Evolutionary conservation across 2,113 vertebrate genomes (phyloP), one percentile per base, ranked within the genome.

Genomic region (Hippocampus comes): DNA sequence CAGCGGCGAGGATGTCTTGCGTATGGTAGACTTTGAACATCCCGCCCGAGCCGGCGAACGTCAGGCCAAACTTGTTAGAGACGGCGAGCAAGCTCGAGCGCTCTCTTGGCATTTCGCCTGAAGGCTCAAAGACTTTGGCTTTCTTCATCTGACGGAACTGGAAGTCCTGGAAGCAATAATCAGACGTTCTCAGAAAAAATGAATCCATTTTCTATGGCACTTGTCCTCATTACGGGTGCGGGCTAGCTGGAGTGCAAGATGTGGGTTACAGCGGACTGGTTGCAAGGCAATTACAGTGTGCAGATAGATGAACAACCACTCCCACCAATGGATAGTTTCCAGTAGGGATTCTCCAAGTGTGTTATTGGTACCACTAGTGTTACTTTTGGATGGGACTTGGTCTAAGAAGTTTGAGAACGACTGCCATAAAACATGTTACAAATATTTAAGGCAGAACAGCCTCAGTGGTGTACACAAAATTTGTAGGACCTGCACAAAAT

Each of bases 111-210:
- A 98, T 65, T 5, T 95, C 94, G 0, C 92, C 91, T 0, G 94
- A 88, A 1, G 94, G 53, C 0, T 94, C 91, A 60, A 99, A 99
- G 59, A 98, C 89, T 11, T 94, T 93, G 2, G 94, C 87, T 78
- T 96, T 98, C 90, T 96, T 97, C 93, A 99, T 93, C 0, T 98
- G 96, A 73, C 94, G 93, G 85, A 99, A 99, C 80, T 97, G 94
- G 78, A 99, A 99, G 82, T 99, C 96, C 97, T 99, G 87, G 70
- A 17, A 41, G 1, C 72, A 46, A 70, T 20, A 70, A 78, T 38
- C 10, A 55, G 0, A 61, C 5, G 18, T 61, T 61, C 15, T 27
- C 48, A 46, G 8, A 20, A 55, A 11, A 55, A 2, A 7, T 20
- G 6, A 6, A 34, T n/a, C 18, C 4, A n/a, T 5, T 63, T 11